These are phyloP conservation scores for Plemyria rubiginata DNA, from an alignment of 2,888 invertebrate genomes.

Conservation along the genomic window DNA sequence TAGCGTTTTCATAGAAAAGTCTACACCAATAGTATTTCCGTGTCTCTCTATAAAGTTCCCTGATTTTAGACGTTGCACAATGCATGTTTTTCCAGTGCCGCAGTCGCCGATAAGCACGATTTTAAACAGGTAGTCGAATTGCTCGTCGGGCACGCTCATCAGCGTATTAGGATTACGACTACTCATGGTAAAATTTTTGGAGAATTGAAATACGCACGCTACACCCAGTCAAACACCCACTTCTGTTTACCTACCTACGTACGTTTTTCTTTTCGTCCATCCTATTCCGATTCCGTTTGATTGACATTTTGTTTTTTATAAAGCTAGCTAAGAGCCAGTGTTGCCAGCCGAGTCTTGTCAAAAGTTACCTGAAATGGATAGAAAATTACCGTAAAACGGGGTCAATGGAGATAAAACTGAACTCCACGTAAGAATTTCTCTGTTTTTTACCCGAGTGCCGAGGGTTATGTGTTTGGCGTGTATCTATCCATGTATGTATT, in stretches of 20 bases:
- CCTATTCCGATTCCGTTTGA: no score
- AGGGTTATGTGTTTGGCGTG: no score
- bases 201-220: constrained; percentile 27
- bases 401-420: no score
- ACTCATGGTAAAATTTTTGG: constrained; percentile 83
- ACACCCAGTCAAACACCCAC: constrained; percentile 31
- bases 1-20: constrained; percentile 99
- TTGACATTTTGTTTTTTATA: background rate
- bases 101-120: constrained; percentile 97
- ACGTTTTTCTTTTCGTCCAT: constrained; percentile 53
- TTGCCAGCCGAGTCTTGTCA: no score
- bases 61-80: constrained; percentile 97
- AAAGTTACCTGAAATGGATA: no score
- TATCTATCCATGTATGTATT: no score
- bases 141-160: constrained; percentile 91
- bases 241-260: no score
- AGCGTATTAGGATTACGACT: constrained; percentile 90
- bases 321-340: no score
- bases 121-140: constrained; percentile 97
- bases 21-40: constrained; percentile 98
- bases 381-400: no score
- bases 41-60: constrained; percentile 98
- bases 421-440: no score
- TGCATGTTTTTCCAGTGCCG: constrained; percentile 96
- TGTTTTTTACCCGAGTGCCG: no score